Percentiles rank a stretch among this genome's conserved stretches.
phyloP scores from a whole-genome alignment of 2,888 invertebrate species.

The Strigamia crassipes region DNA sequence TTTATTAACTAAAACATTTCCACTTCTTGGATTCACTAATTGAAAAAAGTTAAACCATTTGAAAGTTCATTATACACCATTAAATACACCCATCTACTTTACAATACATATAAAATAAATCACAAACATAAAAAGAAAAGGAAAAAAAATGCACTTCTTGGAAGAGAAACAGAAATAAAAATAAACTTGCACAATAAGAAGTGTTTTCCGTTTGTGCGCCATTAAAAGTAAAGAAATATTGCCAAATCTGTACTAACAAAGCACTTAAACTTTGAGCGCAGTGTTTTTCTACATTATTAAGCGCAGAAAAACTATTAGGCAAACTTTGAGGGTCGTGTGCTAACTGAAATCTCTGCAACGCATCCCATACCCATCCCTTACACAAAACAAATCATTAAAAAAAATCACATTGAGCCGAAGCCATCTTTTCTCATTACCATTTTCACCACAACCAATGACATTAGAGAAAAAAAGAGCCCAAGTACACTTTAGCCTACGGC shows the following conservation, averaged over 20 bases:
- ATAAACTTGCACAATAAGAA: constrained; percentile 2
- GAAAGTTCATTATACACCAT: too few species aligned
- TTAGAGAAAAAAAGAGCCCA: not conserved
- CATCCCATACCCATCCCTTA: not conserved
- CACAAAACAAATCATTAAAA: not conserved
- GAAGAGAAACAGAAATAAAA: constrained; percentile 2
- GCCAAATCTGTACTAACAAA: constrained; percentile 34
- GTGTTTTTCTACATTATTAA: constrained; percentile 24
- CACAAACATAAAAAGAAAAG: not conserved
- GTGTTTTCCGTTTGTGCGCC: constrained; percentile 9
- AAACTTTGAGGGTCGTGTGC: constrained; percentile 1
- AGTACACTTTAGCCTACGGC: not conserved
- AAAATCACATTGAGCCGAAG: not conserved
- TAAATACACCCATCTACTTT: not conserved
- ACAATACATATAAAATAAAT: not conserved
- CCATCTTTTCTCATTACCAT: not conserved
- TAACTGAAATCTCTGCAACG: not conserved
- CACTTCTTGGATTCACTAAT: too few species aligned
- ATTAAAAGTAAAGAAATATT: constrained; percentile 23
- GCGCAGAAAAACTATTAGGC: not conserved
- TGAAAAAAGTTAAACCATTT: too few species aligned
- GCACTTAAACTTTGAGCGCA: constrained; percentile 28
- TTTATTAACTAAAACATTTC: too few species aligned
- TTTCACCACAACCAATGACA: not conserved
- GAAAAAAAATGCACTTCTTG: not conserved